Base-by-base conservation (phyloP, 1,140 invertebrate species). In the Kradibia gibbosae region DNA sequence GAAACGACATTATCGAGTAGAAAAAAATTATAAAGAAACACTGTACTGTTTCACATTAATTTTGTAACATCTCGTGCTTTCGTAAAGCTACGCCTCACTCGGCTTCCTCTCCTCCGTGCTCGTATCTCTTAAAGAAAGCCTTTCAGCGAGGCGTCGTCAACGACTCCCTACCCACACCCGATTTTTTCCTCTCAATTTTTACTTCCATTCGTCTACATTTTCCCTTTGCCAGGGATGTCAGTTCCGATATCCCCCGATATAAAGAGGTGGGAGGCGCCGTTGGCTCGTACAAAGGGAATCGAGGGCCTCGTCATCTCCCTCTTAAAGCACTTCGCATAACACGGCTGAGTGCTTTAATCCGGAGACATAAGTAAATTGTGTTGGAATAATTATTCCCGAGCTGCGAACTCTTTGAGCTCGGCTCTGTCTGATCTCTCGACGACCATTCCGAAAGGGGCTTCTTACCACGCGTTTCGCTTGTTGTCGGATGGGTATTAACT, bases 311-410 rank as follows among this genome's bases (percentile, higher is more conserved):
- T 34, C 20, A 15, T n/a, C 48, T 31, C 45, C 22, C 48, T 31
- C 39, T 80, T 34, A 75, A 55, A 75, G 62, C 71, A 70, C 62
- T 71, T 53, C 65, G 53, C 70, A 25, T 42, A 70, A 48, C 60
- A 75, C 71, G 79, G 17, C 72, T 67, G 79, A 81, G 79, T 81
- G 73, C 72, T 71, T 81, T 81, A 81, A 81, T 81, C 80, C 80
- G 25, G 57, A 53, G 71, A 73, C 73, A 70, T 53, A 60, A 55
- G 73, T 57, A 81, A 81, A 81, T 76, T 81, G 73, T 70, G 25
- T 71, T 81, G 34, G 72, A 57, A 81, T 81, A 81, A 81, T 81
- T 81, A 81, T 81, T 76, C 73, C 60, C 45, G 45, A 50, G 25
- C n/a, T 28, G 3, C 50, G 28, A 73, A 74, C 78, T 80, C 79